Evolutionary conservation across 2,113 vertebrate genomes (phyloP).

Genomic region (Argyrosomus japonicus): DNA sequence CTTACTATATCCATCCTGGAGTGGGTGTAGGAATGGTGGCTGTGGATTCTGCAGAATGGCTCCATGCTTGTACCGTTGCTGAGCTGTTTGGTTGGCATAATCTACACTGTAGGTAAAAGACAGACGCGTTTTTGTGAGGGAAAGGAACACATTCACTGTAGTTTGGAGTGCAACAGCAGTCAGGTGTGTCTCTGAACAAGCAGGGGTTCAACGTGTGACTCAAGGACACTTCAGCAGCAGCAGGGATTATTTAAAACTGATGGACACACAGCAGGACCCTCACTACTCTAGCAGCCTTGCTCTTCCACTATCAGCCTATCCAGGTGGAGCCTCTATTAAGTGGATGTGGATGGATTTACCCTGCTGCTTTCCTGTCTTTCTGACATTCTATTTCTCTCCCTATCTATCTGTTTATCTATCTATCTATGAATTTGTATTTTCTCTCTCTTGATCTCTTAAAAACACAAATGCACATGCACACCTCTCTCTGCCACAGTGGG

Average conservation of each 20-base stretch:
- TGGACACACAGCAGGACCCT: conserved; percentile 62
- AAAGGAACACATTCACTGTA: conserved; percentile 24
- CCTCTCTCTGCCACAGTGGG: conserved; percentile 34
- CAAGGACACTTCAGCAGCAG: conserved; percentile 60
- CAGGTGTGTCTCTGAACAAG: conserved; percentile 54
- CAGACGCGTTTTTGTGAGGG: conserved; percentile 26
- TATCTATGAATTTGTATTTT: conserved; percentile 4
- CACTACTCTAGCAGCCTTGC: conserved; percentile 14
- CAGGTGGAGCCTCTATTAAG: conserved; percentile 49
- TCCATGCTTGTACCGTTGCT: neutral
- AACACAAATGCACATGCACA: conserved; percentile 21
- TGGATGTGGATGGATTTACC: conserved; percentile 44
- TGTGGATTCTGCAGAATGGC: conserved; percentile 12
- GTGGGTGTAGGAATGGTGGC: neutral
- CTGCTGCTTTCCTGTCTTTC: conserved; percentile 37
- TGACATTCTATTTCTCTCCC: neutral
- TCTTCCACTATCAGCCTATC: conserved; percentile 32
- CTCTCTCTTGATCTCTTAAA: neutral
- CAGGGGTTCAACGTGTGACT: conserved; percentile 56
- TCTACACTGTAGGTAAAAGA: conserved; percentile 26
- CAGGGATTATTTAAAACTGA: conserved; percentile 65
- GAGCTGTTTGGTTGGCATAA: neutral
- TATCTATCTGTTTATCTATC: conserved; percentile 17
- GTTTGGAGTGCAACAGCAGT: conserved; percentile 53
- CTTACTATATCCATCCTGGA: conserved; percentile 10